Percentiles rank a stretch among this genome's conserved stretches.
These are phyloP conservation scores for Hypercompe scribonia DNA, from an alignment of 2,888 invertebrate genomes.

Conservation along the genomic window DNA sequence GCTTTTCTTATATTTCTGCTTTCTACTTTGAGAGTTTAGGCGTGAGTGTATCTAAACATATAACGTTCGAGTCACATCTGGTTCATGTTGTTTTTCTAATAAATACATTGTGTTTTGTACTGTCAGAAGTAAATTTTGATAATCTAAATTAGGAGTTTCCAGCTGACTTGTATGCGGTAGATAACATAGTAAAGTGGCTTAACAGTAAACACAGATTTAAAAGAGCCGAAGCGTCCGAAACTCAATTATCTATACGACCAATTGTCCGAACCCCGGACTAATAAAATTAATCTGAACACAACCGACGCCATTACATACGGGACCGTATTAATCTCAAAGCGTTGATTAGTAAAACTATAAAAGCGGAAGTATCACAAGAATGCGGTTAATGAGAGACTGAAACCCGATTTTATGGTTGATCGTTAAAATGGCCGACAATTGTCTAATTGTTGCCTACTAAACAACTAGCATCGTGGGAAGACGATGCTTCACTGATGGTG, in stretches of 20 bases:
- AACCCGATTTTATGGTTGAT: slow-evolving; percentile 84
- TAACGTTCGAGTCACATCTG: background rate
- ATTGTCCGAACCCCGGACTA: slow-evolving; percentile 79
- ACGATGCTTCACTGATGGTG: slow-evolving; percentile 75
- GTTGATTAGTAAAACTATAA: slow-evolving; percentile 87
- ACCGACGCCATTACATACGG: slow-evolving; percentile 81
- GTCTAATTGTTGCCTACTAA: slow-evolving; percentile 84
- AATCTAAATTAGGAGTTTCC: slow-evolving; percentile 70
- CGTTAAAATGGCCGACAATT: slow-evolving; percentile 85
- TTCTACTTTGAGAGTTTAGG: background rate
- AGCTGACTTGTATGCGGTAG: slow-evolving; percentile 57
- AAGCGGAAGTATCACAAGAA: slow-evolving; percentile 86
- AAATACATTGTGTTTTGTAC: slow-evolving; percentile 27
- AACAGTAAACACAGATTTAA: slow-evolving; percentile 73
- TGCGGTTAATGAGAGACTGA: slow-evolving; percentile 85
- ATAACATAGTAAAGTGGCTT: slow-evolving; percentile 69
- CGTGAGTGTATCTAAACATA: background rate
- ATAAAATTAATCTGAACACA: slow-evolving; percentile 83
- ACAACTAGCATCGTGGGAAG: slow-evolving; percentile 83
- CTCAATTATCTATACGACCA: slow-evolving; percentile 85
- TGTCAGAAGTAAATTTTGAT: slow-evolving; percentile 42
- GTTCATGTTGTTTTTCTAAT: slow-evolving; percentile 23
- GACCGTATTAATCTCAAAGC: slow-evolving; percentile 83
- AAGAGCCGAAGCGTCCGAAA: slow-evolving; percentile 75
- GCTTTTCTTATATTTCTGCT: background rate